Evolutionary conservation across 2,888 invertebrate species (phyloP).

Genomic region (Rapana venosa): DNA sequence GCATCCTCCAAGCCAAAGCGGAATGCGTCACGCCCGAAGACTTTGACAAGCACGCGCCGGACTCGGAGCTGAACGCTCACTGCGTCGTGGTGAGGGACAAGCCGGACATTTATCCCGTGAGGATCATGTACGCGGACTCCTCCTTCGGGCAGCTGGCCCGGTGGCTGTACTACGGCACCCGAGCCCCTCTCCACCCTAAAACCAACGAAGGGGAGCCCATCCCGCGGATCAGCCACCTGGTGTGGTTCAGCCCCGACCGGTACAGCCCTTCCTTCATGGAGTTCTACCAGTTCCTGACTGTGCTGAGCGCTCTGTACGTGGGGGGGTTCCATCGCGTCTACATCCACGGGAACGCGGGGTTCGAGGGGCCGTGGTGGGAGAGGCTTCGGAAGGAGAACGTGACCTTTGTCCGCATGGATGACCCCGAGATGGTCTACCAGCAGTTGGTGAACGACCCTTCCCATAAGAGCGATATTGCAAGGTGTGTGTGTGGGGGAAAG

Average conservation of each 20-base stretch:
- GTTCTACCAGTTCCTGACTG: conserved; percentile 46
- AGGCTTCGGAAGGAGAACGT: conserved; percentile 30
- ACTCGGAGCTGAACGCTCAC: conserved; percentile 6
- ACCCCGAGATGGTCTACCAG: conserved; percentile 31
- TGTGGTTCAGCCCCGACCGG: conserved; percentile 19
- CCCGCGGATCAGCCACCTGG: conserved; percentile 38
- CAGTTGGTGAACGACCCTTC: conserved; percentile 8
- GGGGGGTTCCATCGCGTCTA: conserved; percentile 48
- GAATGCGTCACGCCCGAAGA: background rate
- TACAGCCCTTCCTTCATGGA: background rate
- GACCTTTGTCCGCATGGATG: conserved; percentile 36
- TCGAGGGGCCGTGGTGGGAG: conserved; percentile 49
- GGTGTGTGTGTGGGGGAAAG: background rate
- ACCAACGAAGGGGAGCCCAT: conserved; percentile 6
- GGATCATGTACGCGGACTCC: conserved; percentile 33
- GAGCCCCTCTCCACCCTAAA: background rate
- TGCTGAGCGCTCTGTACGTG: conserved; percentile 48
- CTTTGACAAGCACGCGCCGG: background rate
- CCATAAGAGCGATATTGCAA: conserved; percentile 26
- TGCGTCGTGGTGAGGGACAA: background rate
- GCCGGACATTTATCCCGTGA: conserved; percentile 34
- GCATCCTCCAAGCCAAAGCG: background rate
- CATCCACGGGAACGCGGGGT: conserved; percentile 46
- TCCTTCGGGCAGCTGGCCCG: conserved; percentile 35
- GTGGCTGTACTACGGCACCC: conserved; percentile 42